phyloP scores from a whole-genome alignment of 2,888 invertebrate genomes.

The Tetheella fluctuosa region DNA sequence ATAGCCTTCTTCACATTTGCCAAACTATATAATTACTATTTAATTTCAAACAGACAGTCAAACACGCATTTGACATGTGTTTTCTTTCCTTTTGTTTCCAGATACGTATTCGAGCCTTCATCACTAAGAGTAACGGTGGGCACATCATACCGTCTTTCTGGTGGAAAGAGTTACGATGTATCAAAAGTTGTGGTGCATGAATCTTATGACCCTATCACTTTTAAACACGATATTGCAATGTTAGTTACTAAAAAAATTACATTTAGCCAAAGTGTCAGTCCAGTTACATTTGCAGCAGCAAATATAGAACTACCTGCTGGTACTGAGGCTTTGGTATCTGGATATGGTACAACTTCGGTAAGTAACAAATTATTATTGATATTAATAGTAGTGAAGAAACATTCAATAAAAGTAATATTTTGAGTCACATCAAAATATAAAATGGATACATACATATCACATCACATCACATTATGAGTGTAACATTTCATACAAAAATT shows the following conservation, averaged over 20 bases:
- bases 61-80: not conserved
- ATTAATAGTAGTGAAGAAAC: too few species aligned
- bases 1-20: too few species aligned
- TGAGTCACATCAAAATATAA: too few species aligned
- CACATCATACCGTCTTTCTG: slow-evolving; percentile 54
- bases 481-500: too few species aligned
- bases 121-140: slow-evolving; percentile 60
- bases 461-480: too few species aligned
- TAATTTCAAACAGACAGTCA: too few species aligned
- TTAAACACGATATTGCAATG: slow-evolving; percentile 71
- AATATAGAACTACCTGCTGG: slow-evolving; percentile 52
- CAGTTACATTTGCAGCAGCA: slow-evolving; percentile 52
- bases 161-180: slow-evolving; percentile 61
- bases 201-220: slow-evolving; percentile 49
- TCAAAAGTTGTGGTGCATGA: slow-evolving; percentile 55
- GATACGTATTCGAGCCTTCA: slow-evolving; percentile 49
- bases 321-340: slow-evolving; percentile 68
- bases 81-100: slow-evolving; percentile 36
- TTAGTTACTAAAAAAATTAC: slow-evolving; percentile 51
- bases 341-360: slow-evolving; percentile 66
- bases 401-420: too few species aligned
- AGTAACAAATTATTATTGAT: slow-evolving; percentile 26
- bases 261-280: slow-evolving; percentile 48
- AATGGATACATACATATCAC: too few species aligned
- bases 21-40: too few species aligned